Evolutionary conservation across 2,113 vertebrate genomes (phyloP).

Genomic region (Phylloscopus trochiloides): DNA sequence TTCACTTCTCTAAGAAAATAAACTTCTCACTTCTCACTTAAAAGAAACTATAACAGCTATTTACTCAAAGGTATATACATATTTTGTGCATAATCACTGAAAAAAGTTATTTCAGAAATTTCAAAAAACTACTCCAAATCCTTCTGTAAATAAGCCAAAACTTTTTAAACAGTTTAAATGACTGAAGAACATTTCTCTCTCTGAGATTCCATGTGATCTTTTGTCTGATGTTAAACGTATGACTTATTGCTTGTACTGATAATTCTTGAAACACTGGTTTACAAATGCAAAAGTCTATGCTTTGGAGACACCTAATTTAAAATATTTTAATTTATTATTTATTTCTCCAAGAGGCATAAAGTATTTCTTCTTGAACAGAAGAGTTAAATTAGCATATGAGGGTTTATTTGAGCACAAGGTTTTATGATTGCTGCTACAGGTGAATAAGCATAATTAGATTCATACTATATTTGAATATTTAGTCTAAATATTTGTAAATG

Average conservation of each 20-base stretch:
- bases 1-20: not conserved
- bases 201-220: not conserved
- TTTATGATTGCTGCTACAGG: not conserved
- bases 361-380: not conserved
- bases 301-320: not conserved
- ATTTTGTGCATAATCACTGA: not conserved
- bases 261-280: not conserved
- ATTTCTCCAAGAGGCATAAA: not conserved
- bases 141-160: not conserved
- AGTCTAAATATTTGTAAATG: not conserved
- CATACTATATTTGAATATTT: not conserved
- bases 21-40: not conserved
- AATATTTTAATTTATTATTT: not conserved
- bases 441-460: not conserved
- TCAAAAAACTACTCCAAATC: rapidly evolving
- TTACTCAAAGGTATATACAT: not conserved
- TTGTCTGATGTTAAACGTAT: not conserved
- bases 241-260: not conserved
- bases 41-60: not conserved
- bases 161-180: not conserved
- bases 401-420: not conserved
- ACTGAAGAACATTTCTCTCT: not conserved
- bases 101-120: not conserved
- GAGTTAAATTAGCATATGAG: not conserved
- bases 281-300: not conserved